phyloP scores from a whole-genome alignment of 2,113 vertebrate genomes.

The Taxidea taxus region DNA sequence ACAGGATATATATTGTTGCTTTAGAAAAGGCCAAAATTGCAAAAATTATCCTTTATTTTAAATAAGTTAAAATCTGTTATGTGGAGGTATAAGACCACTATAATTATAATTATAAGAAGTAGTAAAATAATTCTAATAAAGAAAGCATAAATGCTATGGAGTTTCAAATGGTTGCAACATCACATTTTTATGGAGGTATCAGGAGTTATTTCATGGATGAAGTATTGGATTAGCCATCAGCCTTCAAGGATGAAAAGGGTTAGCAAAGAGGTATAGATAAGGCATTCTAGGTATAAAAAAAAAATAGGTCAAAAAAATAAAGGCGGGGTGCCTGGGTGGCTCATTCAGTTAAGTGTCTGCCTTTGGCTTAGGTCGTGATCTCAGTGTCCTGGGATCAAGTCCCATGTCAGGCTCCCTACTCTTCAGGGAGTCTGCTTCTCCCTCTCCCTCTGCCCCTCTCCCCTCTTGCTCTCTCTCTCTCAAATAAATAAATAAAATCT shows the following conservation, averaged over 20 bases:
- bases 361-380: too few relatives aligned
- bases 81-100: neutral
- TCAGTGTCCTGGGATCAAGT: too few relatives aligned
- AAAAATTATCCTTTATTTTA: neutral
- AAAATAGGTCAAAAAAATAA: neutral
- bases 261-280: neutral
- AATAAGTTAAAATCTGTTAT: constrained; percentile 21
- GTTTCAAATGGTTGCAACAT: neutral
- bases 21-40: neutral
- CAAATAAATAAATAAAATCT: neutral
- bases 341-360: neutral
- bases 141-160: neutral
- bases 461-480: neutral
- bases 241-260: neutral
- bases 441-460: neutral
- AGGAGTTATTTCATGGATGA: neutral
- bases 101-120: neutral
- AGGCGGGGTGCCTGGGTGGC: neutral
- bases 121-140: neutral
- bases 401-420: too few relatives aligned
- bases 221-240: neutral
- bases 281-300: neutral
- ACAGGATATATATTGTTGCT: neutral
- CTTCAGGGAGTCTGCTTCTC: neutral
- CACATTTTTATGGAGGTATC: neutral